These are phyloP conservation scores for Phyllopteryx taeniolatus DNA, from an alignment of 2,113 vertebrate species.

Conservation along the genomic window DNA sequence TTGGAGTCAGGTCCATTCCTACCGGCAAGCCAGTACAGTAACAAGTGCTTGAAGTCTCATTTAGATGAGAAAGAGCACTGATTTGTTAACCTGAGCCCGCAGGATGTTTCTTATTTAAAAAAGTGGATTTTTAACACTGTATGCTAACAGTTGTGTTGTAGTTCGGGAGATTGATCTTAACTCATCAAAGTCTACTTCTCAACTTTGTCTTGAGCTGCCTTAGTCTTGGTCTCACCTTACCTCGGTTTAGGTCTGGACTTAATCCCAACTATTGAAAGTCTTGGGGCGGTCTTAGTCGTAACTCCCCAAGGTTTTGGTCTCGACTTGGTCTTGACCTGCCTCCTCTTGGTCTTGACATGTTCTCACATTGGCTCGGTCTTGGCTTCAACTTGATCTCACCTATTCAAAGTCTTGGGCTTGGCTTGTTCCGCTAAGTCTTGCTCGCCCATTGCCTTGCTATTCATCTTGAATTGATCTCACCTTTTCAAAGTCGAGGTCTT, in stretches of 20 bases:
- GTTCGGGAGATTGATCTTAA: background rate
- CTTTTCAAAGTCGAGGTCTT: too few species aligned
- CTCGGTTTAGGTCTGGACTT: background rate
- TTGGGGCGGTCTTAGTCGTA: background rate
- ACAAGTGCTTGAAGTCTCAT: background rate
- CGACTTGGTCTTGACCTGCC: background rate
- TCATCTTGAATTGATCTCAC: too few species aligned
- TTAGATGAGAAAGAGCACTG: background rate
- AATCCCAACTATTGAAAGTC: background rate
- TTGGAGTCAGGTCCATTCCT: slow-evolving; percentile 34
- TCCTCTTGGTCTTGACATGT: too few species aligned
- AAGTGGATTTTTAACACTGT: background rate
- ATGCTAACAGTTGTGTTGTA: background rate
- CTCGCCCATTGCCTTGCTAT: too few species aligned
- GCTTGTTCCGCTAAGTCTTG: too few species aligned
- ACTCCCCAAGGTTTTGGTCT: background rate
- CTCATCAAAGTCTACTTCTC: background rate
- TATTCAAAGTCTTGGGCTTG: too few species aligned
- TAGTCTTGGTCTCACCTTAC: background rate
- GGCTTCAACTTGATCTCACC: too few species aligned
- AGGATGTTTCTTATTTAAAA: background rate
- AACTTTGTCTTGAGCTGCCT: too few species aligned
- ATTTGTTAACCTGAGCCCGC: background rate
- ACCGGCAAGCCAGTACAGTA: slow-evolving; percentile 6
- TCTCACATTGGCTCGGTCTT: too few species aligned